Percentiles rank a stretch among this genome's conserved stretches.
These are phyloP conservation scores for Plutella xylostella DNA, from an alignment of 2,888 invertebrate species.

Conservation along the genomic window DNA sequence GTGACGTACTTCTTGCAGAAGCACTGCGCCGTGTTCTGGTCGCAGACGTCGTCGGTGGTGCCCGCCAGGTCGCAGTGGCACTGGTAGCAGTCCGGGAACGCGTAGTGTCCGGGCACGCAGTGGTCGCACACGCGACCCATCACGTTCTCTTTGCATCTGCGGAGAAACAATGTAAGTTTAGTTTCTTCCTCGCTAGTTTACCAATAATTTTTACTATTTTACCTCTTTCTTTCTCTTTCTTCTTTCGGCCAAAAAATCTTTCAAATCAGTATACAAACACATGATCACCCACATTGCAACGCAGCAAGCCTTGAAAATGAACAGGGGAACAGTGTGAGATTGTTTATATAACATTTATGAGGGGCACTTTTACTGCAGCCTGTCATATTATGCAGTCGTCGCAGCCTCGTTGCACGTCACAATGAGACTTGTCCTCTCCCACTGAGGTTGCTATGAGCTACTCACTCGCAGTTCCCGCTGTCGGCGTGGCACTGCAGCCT, in stretches of 20 bases:
- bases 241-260: too few relatives aligned
- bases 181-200: background rate
- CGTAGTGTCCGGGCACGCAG: slow-evolving; percentile 85
- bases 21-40: slow-evolving; percentile 81
- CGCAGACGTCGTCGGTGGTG: slow-evolving; percentile 88
- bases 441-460: too few relatives aligned
- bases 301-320: too few relatives aligned
- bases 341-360: too few relatives aligned
- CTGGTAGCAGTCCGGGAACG: slow-evolving; percentile 88
- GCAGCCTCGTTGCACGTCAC: slow-evolving; percentile 94
- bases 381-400: too few relatives aligned
- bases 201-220: too few relatives aligned
- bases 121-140: slow-evolving; percentile 90
- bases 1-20: slow-evolving; percentile 80
- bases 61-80: slow-evolving; percentile 88
- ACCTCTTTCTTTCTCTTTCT: background rate
- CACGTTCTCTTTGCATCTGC: slow-evolving; percentile 85
- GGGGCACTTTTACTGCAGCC: too few relatives aligned
- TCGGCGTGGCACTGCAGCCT: slow-evolving; percentile 89
- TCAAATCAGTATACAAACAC: too few relatives aligned
- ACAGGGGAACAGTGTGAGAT: too few relatives aligned
- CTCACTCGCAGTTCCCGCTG: slow-evolving; percentile 90
- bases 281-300: too few relatives aligned
- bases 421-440: slow-evolving; percentile 92
- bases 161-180: slow-evolving; percentile 4